Base-by-base conservation (phyloP, 2,888 invertebrate species). In the Hoplodrina ambigua region DNA sequence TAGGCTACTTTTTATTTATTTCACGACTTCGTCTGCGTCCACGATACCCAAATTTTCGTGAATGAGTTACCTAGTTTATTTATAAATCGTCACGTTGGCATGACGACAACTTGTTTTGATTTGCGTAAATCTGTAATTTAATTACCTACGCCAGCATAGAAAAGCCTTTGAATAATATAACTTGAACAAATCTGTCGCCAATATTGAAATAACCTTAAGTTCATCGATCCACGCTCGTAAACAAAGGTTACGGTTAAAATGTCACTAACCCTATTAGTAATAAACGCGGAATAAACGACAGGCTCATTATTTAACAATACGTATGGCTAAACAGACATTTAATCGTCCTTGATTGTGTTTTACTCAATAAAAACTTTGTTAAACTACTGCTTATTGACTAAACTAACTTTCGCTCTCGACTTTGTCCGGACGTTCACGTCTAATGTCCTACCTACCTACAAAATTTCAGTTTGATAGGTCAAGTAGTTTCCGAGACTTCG, bases 251-350 rank as follows among this genome's bases (percentile, higher is more conserved):
- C 52, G 63, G 62, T 62, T 63, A 11, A 74, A 74, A 74, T 74
- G 74, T 74, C 74, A 78, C 57, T 74, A 78, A 74, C 78, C 78
- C 73, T 74, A 74, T 74, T 78, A 73, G 72, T 73, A 72, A 74
- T 53, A 62, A 57, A 59, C 19, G 25, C 70, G 59, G 50, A 72
- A 75, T 75, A 54, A 58, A n/a, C 44, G 72, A 52, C 60, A 20
- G 15, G 30, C 49, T 33, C 46, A 59, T 54, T 59, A 78, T 52
- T 73, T 61, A 33, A 49, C 73, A 72, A 57, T 72, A 72, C 44
- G 63, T 50, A 49, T 13, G 30, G 41, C 46, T 57, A 44, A 72
- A 30, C 55, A 78, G 30, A 57, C 56, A n/a, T 56, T 72, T 2
- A 46, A 56, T 56, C 50, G 72, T 37, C 61, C 49, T 72, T 37